Conservation (phyloP, 1,140 invertebrate species). For the Nasonia longicornis region DNA sequence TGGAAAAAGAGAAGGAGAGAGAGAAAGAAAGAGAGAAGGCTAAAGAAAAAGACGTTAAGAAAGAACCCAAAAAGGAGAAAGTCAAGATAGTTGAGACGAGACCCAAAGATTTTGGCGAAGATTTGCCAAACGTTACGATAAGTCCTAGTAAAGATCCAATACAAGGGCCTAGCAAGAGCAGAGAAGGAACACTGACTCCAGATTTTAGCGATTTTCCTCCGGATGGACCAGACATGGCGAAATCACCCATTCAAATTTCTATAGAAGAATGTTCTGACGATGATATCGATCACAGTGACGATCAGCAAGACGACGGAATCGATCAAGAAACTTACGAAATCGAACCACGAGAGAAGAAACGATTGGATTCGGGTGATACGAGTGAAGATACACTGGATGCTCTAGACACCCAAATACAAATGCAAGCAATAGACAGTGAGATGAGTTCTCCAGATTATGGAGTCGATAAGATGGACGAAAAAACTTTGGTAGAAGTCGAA, state of each 20-base stretch:
- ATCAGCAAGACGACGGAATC: constrained; percentile 56
- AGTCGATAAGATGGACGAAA: constrained; percentile 66
- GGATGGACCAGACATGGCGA: constrained; percentile 63
- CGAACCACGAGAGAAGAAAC: constrained; percentile 58
- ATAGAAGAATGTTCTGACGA: constrained; percentile 68
- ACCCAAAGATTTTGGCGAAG: constrained; percentile 55
- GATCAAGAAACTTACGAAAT: constrained; percentile 59
- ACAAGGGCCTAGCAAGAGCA: constrained; percentile 26
- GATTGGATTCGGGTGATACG: constrained; percentile 60
- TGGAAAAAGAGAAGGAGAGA: constrained; percentile 48
- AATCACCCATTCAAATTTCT: constrained; percentile 68
- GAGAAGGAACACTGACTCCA: constrained; percentile 44
- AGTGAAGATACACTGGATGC: constrained; percentile 67
- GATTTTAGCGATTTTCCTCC: constrained; percentile 56
- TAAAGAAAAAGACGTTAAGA: constrained; percentile 50
- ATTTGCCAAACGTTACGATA: constrained; percentile 61
- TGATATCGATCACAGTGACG: constrained; percentile 58
- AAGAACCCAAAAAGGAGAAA: constrained; percentile 60
- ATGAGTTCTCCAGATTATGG: constrained; percentile 65
- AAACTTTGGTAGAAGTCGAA: constrained; percentile 66
- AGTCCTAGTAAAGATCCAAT: constrained; percentile 44
- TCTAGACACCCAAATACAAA: constrained; percentile 63
- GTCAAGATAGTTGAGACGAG: constrained; percentile 56
- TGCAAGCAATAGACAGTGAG: constrained; percentile 63
- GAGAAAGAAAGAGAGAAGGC: constrained; percentile 45